Conservation (phyloP, 2,113 vertebrate species). For the Cygnus buccinator region DNA sequence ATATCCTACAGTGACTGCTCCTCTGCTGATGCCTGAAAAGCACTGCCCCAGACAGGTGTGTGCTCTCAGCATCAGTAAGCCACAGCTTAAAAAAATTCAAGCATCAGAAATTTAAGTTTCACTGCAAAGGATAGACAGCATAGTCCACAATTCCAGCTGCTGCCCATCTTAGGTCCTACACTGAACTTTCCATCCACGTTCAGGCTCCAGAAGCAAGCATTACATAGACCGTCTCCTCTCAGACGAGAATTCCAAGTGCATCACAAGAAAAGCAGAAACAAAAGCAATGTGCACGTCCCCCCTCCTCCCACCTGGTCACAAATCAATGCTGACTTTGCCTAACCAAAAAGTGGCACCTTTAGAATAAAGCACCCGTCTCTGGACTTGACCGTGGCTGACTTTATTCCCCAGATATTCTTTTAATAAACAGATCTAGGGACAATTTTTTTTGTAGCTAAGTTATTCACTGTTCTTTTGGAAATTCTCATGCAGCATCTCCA, state of each 20-base stretch:
- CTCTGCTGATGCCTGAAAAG: no score
- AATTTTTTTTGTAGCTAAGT: neutral
- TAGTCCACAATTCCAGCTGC: fast-evolving
- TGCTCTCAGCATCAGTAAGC: neutral
- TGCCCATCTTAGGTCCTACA: neutral
- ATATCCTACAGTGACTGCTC: neutral
- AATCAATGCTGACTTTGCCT: neutral
- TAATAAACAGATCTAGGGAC: neutral
- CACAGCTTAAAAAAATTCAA: neutral
- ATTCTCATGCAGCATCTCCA: neutral
- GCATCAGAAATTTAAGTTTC: neutral
- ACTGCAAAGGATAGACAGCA: neutral
- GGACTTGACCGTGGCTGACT: neutral
- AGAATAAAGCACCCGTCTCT: neutral
- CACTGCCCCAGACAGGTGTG: fast-evolving
- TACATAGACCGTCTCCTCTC: neutral
- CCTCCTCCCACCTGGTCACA: neutral
- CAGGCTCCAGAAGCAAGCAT: neutral
- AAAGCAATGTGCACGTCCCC: neutral
- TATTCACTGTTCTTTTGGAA: neutral
- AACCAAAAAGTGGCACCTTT: neutral
- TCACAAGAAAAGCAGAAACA: neutral
- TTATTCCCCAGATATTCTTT: neutral
- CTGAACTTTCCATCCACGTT: fast-evolving
- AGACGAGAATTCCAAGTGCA: neutral